Evolutionary conservation across 2,888 invertebrate genomes (phyloP).

Genomic region (Lingula anatina): DNA sequence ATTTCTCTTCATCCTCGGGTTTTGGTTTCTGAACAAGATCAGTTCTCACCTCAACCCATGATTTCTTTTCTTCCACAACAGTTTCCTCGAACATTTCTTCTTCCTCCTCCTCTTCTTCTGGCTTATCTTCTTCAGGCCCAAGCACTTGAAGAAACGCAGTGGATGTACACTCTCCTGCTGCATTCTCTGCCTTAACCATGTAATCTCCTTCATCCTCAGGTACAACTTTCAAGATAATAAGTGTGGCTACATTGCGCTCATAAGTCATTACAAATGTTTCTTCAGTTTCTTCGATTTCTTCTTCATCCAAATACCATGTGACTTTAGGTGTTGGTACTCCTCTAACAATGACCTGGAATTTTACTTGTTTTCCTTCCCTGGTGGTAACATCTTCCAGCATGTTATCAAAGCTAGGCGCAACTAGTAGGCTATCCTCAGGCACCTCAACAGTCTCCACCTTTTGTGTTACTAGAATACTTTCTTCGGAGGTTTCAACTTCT

Average conservation of each 20-base stretch:
- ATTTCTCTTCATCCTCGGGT: too few species aligned
- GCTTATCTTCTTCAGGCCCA: too few species aligned
- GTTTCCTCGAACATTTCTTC: too few species aligned
- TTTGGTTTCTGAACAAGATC: too few species aligned
- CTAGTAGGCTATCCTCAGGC: neutral
- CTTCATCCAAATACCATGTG: slow-evolving; percentile 58
- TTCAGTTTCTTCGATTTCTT: slow-evolving; percentile 61
- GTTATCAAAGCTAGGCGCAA: slow-evolving; percentile 20
- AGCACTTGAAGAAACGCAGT: too few species aligned
- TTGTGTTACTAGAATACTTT: neutral
- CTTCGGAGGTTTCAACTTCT: neutral
- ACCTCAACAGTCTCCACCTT: neutral
- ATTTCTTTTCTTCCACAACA: too few species aligned
- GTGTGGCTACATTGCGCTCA: slow-evolving; percentile 54
- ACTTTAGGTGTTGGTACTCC: slow-evolving; percentile 43
- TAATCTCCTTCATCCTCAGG: slow-evolving; percentile 97
- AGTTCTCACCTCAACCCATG: too few species aligned
- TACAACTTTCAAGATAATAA: slow-evolving; percentile 84
- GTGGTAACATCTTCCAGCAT: slow-evolving; percentile 30
- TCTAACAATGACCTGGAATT: slow-evolving; percentile 38
- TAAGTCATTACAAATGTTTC: slow-evolving; percentile 31
- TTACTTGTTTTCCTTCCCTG: slow-evolving; percentile 32
- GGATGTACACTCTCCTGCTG: slow-evolving; percentile 66
- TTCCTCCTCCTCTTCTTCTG: too few species aligned
- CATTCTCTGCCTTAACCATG: slow-evolving; percentile 90